Conservation (phyloP, 1,140 invertebrate species). For the Drosophila chauvacae region DNA sequence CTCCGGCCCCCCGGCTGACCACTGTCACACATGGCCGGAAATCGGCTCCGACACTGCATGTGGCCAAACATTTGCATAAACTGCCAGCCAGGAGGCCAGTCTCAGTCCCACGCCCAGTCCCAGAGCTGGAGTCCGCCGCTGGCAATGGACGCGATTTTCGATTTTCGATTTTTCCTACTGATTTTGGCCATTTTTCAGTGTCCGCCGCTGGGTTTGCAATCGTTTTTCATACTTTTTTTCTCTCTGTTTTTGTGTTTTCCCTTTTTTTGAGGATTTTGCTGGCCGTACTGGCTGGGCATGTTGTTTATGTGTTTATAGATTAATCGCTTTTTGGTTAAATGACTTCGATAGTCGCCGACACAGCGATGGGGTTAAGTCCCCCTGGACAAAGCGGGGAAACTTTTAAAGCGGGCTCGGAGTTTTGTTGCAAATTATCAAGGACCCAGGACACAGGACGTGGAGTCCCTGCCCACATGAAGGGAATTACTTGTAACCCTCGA, state of each 20-base stretch:
- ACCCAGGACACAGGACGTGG: neutral
- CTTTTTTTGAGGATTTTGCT: neutral
- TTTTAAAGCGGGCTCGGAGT: constrained; percentile 31
- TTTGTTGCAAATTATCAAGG: constrained; percentile 55
- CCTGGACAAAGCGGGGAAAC: neutral
- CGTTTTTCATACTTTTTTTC: constrained; percentile 29
- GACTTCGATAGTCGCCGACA: constrained; percentile 67
- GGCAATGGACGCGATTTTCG: constrained; percentile 29
- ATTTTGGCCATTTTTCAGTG: constrained; percentile 81
- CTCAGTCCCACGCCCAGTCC: constrained; percentile 2
- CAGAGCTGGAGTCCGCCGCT: constrained; percentile 6
- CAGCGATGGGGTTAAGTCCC: constrained; percentile 1
- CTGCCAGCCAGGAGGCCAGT: constrained; percentile 51
- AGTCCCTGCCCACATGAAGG: constrained; percentile 4
- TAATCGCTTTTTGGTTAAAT: constrained; percentile 84
- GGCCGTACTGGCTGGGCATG: constrained; percentile 48
- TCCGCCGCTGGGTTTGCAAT: constrained; percentile 42
- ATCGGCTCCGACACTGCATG: constrained; percentile 76
- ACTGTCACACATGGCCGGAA: constrained; percentile 74
- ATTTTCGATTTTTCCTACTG: constrained; percentile 79
- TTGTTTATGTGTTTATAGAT: constrained; percentile 84
- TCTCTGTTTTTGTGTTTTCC: constrained; percentile 3
- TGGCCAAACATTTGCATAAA: constrained; percentile 81
- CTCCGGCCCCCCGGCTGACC: neutral
- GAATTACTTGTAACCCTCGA: constrained; percentile 16